These are phyloP conservation scores for Ormyrus thymus DNA, from an alignment of 2,888 invertebrate genomes.

Conservation along the genomic window DNA sequence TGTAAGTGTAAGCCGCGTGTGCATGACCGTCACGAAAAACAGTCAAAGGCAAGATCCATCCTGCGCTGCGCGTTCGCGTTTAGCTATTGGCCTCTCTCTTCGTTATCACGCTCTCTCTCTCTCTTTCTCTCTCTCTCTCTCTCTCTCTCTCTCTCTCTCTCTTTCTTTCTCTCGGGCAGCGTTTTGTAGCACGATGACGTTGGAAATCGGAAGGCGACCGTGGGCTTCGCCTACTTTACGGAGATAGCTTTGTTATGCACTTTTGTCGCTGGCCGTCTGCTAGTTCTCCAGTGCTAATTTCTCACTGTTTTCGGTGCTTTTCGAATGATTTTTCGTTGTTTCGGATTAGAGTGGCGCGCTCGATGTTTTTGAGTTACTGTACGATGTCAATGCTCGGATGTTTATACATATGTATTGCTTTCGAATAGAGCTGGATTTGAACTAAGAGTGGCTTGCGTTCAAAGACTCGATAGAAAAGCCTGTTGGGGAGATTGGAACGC, in stretches of 20 bases:
- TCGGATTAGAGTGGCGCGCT: neutral
- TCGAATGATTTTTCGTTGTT: too few relatives aligned
- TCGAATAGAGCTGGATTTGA: too few relatives aligned
- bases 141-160: constrained; percentile 10
- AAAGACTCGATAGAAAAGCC: neutral
- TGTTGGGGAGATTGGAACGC: neutral
- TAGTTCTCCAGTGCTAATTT: neutral
- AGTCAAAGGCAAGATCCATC: constrained; percentile 41
- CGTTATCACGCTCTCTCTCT: neutral
- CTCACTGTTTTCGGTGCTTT: neutral
- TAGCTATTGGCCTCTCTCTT: too few relatives aligned
- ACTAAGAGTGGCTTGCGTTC: neutral
- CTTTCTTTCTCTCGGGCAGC: neutral
- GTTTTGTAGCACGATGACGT: neutral
- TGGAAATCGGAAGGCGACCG: neutral
- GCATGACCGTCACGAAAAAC: constrained; percentile 47
- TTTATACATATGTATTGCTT: too few relatives aligned
- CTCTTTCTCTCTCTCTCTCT: constrained; percentile 7
- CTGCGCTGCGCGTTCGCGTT: too few relatives aligned
- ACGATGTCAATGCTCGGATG: neutral
- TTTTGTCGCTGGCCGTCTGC: constrained; percentile 23
- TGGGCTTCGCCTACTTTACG: neutral
- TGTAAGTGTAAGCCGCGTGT: neutral
- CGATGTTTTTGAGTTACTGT: neutral
- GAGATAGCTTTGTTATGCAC: constrained; percentile 27